These are phyloP conservation scores for Artemia sinica DNA, from an alignment of 2,888 invertebrate genomes.

Conservation along the genomic window DNA sequence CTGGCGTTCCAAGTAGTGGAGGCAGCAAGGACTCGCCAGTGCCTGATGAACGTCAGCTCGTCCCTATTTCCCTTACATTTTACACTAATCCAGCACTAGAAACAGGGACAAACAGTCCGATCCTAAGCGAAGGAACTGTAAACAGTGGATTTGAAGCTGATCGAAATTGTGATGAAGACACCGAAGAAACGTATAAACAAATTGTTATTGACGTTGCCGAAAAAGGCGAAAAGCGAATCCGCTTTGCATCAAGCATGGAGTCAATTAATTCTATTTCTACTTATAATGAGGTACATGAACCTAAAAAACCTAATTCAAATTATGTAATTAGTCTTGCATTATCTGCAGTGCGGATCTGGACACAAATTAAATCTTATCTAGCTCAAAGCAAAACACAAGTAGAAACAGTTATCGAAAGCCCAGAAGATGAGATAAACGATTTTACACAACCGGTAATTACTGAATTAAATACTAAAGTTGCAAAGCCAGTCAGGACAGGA, in stretches of 20 bases:
- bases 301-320: background rate
- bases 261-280: background rate
- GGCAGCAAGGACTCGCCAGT: background rate
- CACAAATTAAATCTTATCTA: constrained; percentile 6
- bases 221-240: constrained; percentile 9
- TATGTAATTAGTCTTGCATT: background rate
- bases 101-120: background rate
- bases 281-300: background rate
- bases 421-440: background rate
- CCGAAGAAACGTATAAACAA: background rate
- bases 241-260: background rate
- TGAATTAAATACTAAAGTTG: constrained; percentile 1
- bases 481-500: constrained; percentile 7
- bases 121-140: background rate
- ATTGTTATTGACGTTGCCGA: constrained; percentile 1
- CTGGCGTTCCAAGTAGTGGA: constrained; percentile 7
- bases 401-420: background rate
- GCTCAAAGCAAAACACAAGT: background rate
- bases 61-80: background rate
- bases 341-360: constrained; percentile 2
- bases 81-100: constrained; percentile 6
- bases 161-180: constrained; percentile 6
- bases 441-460: background rate
- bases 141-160: background rate
- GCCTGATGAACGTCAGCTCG: background rate